Base-by-base conservation (phyloP, 2,113 vertebrate genomes). In the Seriola quinqueradiata region DNA sequence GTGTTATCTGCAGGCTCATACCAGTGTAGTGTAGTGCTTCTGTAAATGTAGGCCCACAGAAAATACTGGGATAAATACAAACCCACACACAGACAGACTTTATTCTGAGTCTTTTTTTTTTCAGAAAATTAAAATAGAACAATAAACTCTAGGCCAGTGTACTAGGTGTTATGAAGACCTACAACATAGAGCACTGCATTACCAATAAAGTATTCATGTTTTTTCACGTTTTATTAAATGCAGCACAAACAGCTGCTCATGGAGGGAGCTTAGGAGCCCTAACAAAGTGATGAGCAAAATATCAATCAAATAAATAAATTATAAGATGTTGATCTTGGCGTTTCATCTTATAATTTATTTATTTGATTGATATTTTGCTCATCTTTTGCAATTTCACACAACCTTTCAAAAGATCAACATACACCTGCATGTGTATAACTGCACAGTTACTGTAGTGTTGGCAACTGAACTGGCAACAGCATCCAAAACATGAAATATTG, bases 221-320 rank as follows among this genome's bases (percentile, higher is more conserved):
- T 52, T 44, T 2, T 1, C 34, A 10, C 9, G 6, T n/a, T 21
- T 23, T 54, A 23, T 23, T 54, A 10, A n/a, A 55, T 63, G 46
- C 61, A 60, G 21, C 48, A 68, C 44, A 67, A 58, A 52, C 36
- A 66, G 21, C 38, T 66, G 58, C 59, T 64, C 7, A 32, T 42
- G 14, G 46, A 34, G 54, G 44, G 6, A 19, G 1, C 28, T 36
- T 11, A 10, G 40, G 2, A 10, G 17, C 16, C 19, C 28, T 16
- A 54, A 34, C 42, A 36, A n/a, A 61, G 60, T 21, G 44, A 61
- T 25, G 44, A 64, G 38, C 38, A 57, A 34, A 55, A 44, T 38
- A 36, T 19, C 2, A 68, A 3, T 40, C 34, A 50, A 44, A 32
- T 63, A 10, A 64, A 50, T 46, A 23, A 50, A 48, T n/a, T 5